Evolutionary conservation across 2,888 invertebrate species (phyloP).

Genomic region (Prenolepis imparis): DNA sequence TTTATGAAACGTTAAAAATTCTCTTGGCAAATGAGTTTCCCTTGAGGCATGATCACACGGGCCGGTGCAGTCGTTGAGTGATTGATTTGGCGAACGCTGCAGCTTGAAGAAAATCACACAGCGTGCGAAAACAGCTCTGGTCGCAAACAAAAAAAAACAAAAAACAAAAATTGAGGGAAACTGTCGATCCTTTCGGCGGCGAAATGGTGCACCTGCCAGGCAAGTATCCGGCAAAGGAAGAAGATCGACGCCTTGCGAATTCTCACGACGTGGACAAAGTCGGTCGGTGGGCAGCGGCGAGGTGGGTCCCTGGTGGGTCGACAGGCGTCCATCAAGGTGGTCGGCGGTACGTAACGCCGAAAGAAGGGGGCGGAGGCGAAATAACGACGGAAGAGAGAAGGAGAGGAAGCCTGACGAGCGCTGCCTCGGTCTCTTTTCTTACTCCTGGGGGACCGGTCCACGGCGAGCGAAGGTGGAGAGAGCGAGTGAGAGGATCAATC

Average conservation of each 20-base stretch:
- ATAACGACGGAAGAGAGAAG: slow-evolving; percentile 44
- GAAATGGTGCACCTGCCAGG: slow-evolving; percentile 45
- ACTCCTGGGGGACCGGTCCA: slow-evolving; percentile 74
- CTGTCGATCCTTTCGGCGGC: slow-evolving; percentile 13
- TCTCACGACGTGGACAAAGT: slow-evolving; percentile 59
- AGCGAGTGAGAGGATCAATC: slow-evolving; percentile 60
- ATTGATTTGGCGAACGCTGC: slow-evolving; percentile 27
- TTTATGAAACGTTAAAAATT: slow-evolving; percentile 1
- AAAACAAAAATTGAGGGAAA: neutral
- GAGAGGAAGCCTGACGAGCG: slow-evolving; percentile 61
- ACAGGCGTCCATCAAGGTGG: slow-evolving; percentile 76
- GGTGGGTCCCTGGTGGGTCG: slow-evolving; percentile 73
- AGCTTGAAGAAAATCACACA: slow-evolving; percentile 1
- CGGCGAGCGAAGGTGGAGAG: slow-evolving; percentile 58
- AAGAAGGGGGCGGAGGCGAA: slow-evolving; percentile 54
- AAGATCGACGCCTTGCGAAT: slow-evolving; percentile 51
- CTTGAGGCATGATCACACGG: neutral
- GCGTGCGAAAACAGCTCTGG: neutral
- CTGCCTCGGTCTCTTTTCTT: slow-evolving; percentile 69
- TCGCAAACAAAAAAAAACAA: neutral
- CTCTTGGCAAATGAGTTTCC: neutral
- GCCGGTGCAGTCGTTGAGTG: neutral
- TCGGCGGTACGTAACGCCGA: slow-evolving; percentile 63
- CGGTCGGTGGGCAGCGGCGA: slow-evolving; percentile 47
- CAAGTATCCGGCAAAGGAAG: slow-evolving; percentile 46